Conservation (phyloP, 1,140 invertebrate genomes). For the Steinernema khuongi region DNA sequence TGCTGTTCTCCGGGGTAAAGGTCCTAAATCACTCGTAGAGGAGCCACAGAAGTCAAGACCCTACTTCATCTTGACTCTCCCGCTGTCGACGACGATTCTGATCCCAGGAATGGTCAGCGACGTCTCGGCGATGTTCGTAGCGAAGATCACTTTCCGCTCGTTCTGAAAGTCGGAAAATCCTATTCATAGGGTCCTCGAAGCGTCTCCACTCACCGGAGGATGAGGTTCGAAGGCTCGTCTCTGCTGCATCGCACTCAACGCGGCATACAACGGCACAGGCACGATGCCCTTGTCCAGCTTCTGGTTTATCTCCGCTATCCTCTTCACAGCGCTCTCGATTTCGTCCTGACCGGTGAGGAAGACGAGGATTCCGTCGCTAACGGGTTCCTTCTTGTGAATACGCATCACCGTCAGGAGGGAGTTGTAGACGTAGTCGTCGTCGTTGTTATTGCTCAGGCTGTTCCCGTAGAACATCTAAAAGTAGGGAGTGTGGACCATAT, state of each 20-base stretch:
- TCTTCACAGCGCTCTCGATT: slow-evolving; percentile 78
- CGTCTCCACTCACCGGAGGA: slow-evolving; percentile 36
- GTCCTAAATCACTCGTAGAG: slow-evolving; percentile 25
- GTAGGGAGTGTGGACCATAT: no score
- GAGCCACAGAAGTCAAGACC: slow-evolving; percentile 1
- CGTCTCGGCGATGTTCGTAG: slow-evolving; percentile 97
- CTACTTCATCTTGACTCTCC: slow-evolving; percentile 76
- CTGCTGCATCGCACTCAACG: slow-evolving; percentile 72
- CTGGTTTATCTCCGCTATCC: slow-evolving; percentile 68
- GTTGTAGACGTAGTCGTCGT: slow-evolving; percentile 74
- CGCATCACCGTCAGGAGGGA: slow-evolving; percentile 81
- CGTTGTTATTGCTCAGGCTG: slow-evolving; percentile 64
- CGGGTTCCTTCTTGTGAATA: slow-evolving; percentile 72
- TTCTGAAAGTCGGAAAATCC: slow-evolving; percentile 24
- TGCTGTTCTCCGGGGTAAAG: slow-evolving; percentile 40
- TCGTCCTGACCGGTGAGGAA: slow-evolving; percentile 98
- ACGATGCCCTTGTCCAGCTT: slow-evolving; percentile 61
- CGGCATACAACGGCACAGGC: slow-evolving; percentile 77
- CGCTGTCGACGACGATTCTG: slow-evolving; percentile 86
- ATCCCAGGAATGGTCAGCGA: slow-evolving; percentile 91
- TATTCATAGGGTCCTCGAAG: not conserved
- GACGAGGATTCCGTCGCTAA: slow-evolving; percentile 76
- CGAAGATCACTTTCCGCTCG: slow-evolving; percentile 70
- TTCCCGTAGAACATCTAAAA: slow-evolving; percentile 35
- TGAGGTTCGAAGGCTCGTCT: slow-evolving; percentile 71